Evolutionary conservation across 2,797 vertebrate species (phyloP).

Genomic region (Dromococcyx pavoninus): DNA sequence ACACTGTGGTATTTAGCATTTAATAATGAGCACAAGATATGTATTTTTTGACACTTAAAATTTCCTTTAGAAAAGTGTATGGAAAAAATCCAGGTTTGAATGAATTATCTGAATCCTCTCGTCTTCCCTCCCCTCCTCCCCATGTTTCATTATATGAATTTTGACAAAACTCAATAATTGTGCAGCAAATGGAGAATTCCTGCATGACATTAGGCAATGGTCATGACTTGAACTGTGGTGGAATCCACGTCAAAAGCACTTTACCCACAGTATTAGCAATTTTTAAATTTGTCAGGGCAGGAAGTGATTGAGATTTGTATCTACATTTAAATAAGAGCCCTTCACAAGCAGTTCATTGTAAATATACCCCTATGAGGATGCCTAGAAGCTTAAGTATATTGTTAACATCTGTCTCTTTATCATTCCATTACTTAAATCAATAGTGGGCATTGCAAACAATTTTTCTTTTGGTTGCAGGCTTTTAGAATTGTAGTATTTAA

Average conservation of each 20-base stretch:
- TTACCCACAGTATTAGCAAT: slow-evolving; percentile 16
- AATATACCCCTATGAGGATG: slow-evolving; percentile 38
- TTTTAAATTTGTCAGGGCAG: slow-evolving; percentile 38
- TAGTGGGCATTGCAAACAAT: slow-evolving; percentile 16
- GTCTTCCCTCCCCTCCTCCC: neutral
- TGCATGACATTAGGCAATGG: slow-evolving; percentile 32
- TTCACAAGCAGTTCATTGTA: slow-evolving; percentile 66
- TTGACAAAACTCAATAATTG: slow-evolving; percentile 65
- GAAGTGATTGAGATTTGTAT: slow-evolving; percentile 22
- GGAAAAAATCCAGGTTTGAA: slow-evolving; percentile 75
- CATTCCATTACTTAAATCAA: slow-evolving; percentile 65
- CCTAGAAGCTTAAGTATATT: slow-evolving; percentile 65
- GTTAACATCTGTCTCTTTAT: slow-evolving; percentile 69
- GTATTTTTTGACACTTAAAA: slow-evolving; percentile 86
- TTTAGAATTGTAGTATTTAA: slow-evolving; percentile 48
- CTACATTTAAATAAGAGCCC: slow-evolving; percentile 65
- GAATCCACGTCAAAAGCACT: slow-evolving; percentile 7
- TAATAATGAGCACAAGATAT: slow-evolving; percentile 86
- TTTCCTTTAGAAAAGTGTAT: slow-evolving; percentile 78
- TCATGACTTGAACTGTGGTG: neutral
- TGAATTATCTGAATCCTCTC: slow-evolving; percentile 74
- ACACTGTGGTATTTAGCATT: slow-evolving; percentile 87
- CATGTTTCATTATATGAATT: slow-evolving; percentile 59
- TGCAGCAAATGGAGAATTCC: slow-evolving; percentile 26
- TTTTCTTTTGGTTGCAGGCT: slow-evolving; percentile 41